These are phyloP conservation scores for Diplogasteroides magnus DNA, from an alignment of 1,140 invertebrate genomes.

Conservation along the genomic window DNA sequence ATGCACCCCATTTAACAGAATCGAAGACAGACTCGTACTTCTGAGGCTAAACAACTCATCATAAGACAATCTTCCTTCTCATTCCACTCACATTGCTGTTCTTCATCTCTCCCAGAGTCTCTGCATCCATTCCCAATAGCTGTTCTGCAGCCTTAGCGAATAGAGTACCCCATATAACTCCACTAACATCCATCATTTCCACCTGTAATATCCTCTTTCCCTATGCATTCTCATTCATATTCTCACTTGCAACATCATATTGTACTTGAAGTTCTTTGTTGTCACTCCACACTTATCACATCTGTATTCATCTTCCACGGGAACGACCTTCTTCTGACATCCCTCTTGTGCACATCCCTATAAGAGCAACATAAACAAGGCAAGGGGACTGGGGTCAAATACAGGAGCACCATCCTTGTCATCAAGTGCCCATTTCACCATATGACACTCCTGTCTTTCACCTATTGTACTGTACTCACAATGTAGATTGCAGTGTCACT, in stretches of 20 bases:
- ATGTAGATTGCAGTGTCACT: background rate
- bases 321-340: background rate
- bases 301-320: background rate
- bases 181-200: background rate
- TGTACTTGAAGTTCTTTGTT: background rate
- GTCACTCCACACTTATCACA: background rate
- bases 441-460: too few species aligned
- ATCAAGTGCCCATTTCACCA: background rate
- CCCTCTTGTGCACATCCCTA: too few species aligned
- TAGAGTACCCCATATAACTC: background rate
- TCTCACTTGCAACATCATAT: constrained; percentile 8
- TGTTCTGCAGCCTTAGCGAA: background rate
- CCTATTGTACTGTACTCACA: background rate
- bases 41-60: background rate
- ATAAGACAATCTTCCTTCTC: background rate
- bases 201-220: background rate
- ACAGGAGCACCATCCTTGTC: background rate
- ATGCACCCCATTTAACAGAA: background rate
- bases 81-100: background rate
- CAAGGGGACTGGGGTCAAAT: too few species aligned
- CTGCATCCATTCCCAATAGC: background rate
- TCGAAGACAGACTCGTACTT: background rate
- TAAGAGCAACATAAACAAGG: too few species aligned
- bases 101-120: background rate
- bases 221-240: constrained; percentile 13